Conservation (phyloP, 2,113 vertebrate species). For the Chaetodon auriga region DNA sequence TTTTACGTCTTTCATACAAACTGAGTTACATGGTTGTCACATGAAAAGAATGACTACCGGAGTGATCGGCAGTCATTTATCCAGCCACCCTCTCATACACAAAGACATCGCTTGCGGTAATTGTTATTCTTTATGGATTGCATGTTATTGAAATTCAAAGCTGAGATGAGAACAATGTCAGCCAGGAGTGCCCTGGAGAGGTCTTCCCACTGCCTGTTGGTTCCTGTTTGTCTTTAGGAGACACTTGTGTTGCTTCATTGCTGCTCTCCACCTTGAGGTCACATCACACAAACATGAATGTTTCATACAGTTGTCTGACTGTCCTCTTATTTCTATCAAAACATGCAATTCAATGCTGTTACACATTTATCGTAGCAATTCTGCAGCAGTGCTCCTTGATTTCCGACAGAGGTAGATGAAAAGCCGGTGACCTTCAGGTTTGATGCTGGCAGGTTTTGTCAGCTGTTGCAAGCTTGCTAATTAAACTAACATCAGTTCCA, state of each 20-base stretch:
- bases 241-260: neutral
- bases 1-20: neutral
- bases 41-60: neutral
- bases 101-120: neutral
- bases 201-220: neutral
- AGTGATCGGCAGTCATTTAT: neutral
- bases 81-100: neutral
- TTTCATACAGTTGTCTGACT: neutral
- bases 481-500: neutral
- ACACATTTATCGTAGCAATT: neutral
- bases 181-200: slow-evolving; percentile 2
- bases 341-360: neutral
- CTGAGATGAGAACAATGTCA: neutral
- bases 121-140: neutral
- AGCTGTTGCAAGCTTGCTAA: neutral
- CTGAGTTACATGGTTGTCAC: neutral
- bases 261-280: neutral
- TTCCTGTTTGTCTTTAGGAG: neutral
- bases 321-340: neutral
- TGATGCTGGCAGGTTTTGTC: neutral
- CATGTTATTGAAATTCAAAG: neutral
- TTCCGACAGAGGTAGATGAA: neutral
- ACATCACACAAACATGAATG: neutral
- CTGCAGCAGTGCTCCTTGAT: neutral
- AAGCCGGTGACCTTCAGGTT: neutral